Percentiles rank a stretch among this genome's conserved stretches.
Conservation (phyloP, 2,888 invertebrate genomes). For the Helobdella robusta region DNA sequence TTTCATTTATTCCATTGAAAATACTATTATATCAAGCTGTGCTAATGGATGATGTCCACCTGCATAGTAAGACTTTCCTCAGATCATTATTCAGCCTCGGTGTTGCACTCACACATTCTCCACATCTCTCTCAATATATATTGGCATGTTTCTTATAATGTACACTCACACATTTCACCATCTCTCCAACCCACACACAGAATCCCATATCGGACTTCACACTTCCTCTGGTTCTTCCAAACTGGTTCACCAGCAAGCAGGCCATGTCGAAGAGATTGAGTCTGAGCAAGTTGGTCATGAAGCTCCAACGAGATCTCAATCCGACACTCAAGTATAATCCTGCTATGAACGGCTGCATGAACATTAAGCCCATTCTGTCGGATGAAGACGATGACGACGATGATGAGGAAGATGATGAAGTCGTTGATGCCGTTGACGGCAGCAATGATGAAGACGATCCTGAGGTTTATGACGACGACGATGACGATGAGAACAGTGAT, state of each 20-base stretch:
- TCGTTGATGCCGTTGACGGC: too few relatives aligned
- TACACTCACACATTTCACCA: not conserved
- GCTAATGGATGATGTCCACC: not conserved
- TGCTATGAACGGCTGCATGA: conserved; percentile 27
- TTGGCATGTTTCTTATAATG: not conserved
- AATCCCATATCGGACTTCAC: conserved; percentile 18
- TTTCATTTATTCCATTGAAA: not conserved
- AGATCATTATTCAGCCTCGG: too few relatives aligned
- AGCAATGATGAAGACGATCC: too few relatives aligned
- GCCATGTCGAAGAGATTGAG: conserved; percentile 18
- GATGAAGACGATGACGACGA: conserved; percentile 16
- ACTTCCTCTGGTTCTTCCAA: conserved; percentile 6
- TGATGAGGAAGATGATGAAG: too few relatives aligned
- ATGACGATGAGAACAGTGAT: too few relatives aligned
- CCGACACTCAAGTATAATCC: conserved; percentile 34
- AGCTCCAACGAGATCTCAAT: conserved; percentile 60
- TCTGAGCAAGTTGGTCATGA: conserved; percentile 56
- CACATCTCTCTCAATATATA: too few relatives aligned
- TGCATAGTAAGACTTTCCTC: too few relatives aligned
- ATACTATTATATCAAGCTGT: not conserved
- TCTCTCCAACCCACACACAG: not conserved
- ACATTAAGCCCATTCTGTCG: not conserved
- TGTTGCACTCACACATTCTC: too few relatives aligned
- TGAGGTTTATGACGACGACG: too few relatives aligned
- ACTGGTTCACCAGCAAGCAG: conserved; percentile 19